A percentile compares a stretch with the other conserved stretches of the same genome.
These are phyloP conservation scores for Rattus rattus DNA, from an alignment of 2,113 vertebrate species.

Conservation along the genomic window DNA sequence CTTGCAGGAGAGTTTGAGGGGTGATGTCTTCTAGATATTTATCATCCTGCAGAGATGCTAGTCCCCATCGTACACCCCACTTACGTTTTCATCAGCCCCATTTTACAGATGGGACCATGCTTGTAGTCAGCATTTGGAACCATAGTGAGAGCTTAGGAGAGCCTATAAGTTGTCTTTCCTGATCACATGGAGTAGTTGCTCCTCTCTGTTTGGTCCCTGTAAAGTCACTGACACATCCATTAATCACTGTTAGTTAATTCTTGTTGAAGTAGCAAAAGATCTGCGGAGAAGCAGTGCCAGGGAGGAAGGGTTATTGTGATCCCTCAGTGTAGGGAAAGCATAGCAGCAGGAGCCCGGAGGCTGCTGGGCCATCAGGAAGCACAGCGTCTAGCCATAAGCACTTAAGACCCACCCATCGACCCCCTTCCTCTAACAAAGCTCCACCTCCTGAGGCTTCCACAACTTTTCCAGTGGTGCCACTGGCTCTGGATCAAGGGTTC, in stretches of 20 bases:
- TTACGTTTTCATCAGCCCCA: neutral
- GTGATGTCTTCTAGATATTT: neutral
- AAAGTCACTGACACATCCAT: neutral
- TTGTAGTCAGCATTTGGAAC: neutral
- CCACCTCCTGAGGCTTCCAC: neutral
- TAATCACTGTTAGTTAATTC: neutral
- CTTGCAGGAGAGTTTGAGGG: neutral
- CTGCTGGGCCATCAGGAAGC: neutral
- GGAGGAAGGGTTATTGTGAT: neutral
- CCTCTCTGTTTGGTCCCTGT: neutral
- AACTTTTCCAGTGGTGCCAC: neutral
- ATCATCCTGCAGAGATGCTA: neutral
- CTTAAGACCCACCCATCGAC: neutral
- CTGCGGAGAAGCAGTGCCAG: neutral
- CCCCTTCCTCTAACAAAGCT: neutral
- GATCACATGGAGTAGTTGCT: neutral
- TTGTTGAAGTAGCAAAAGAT: neutral
- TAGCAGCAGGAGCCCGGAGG: neutral
- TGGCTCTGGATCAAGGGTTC: neutral
- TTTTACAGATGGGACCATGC: neutral
- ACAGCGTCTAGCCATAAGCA: neutral
- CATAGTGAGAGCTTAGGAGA: neutral
- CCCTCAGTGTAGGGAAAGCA: neutral
- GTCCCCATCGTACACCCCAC: neutral
- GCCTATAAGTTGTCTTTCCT: accelerated